Percentiles rank a stretch among this genome's conserved stretches.
Conservation (phyloP, 2,888 invertebrate species). For the Copidosoma aretas region DNA sequence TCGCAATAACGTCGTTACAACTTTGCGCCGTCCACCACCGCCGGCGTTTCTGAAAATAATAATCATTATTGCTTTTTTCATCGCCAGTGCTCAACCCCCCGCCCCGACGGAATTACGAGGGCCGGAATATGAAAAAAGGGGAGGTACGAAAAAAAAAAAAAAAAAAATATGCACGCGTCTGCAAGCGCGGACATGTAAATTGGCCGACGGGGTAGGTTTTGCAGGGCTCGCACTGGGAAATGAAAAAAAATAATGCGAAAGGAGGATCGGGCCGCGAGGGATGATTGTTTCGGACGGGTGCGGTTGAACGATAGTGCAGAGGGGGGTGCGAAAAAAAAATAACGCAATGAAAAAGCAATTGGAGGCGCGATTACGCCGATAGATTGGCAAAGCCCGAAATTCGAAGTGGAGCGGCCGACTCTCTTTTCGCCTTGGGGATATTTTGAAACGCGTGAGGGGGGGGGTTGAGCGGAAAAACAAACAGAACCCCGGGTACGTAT, state of each 20-base stretch:
- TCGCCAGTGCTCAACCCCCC: too few species aligned
- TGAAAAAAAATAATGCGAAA: too few species aligned
- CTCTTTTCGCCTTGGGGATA: conserved; percentile 34
- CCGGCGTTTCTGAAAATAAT: too few species aligned
- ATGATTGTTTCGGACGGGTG: too few species aligned
- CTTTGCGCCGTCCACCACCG: conserved; percentile 10
- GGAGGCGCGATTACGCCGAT: conserved; percentile 32
- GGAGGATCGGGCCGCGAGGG: too few species aligned
- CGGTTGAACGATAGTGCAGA: too few species aligned
- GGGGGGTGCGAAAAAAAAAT: conserved; percentile 1
- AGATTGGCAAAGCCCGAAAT: conserved; percentile 36
- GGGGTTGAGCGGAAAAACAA: background rate
- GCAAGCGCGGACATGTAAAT: conserved; percentile 2
- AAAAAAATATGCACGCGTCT: too few species aligned
- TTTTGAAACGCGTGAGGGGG: conserved; percentile 27
- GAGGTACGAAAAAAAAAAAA: too few species aligned
- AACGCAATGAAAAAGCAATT: conserved; percentile 37
- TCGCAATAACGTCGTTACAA: conserved; percentile 23
- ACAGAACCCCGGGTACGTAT: background rate
- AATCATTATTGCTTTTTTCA: too few species aligned
- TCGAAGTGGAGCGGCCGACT: conserved; percentile 20
- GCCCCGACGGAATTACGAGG: too few species aligned
- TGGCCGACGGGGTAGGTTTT: conserved; percentile 16
- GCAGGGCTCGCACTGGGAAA: too few species aligned
- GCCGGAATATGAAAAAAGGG: too few species aligned